Percentiles rank a stretch among this genome's conserved stretches.
These are phyloP conservation scores for Rousettus leschenaultii DNA, from an alignment of 2,113 vertebrate species.

Conservation along the genomic window DNA sequence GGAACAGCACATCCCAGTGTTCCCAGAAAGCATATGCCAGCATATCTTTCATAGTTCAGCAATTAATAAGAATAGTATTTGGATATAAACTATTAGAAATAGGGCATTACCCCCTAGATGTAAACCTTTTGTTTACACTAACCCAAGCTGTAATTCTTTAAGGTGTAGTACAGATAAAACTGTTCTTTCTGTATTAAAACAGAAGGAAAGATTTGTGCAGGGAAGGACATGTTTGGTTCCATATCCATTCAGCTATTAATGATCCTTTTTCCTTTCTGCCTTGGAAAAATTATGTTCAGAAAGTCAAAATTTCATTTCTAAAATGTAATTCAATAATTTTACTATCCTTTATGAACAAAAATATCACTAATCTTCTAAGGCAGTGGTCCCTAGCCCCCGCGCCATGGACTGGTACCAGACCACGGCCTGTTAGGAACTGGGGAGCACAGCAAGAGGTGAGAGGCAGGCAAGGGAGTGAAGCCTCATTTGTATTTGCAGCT, in stretches of 20 bases:
- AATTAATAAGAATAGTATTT: background rate
- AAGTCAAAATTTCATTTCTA: slow-evolving; percentile 19
- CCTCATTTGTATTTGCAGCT: too few species aligned
- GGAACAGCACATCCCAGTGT: background rate
- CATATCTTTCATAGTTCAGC: background rate
- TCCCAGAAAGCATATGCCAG: background rate
- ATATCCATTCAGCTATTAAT: background rate
- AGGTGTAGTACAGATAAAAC: background rate
- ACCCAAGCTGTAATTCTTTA: background rate
- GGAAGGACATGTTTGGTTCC: background rate
- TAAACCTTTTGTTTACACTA: background rate
- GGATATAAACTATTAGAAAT: background rate
- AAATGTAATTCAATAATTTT: background rate
- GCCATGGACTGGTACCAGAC: too few species aligned
- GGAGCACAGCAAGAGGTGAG: too few species aligned
- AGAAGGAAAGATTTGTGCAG: background rate
- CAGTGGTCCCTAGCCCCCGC: too few species aligned
- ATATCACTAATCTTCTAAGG: background rate
- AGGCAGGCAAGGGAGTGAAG: too few species aligned
- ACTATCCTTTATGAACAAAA: slow-evolving; percentile 6
- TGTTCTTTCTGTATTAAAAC: background rate
- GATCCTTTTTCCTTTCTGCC: background rate
- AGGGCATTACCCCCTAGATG: background rate
- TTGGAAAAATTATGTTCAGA: slow-evolving; percentile 16
- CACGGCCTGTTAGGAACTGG: too few species aligned